Conservation (phyloP, 2,113 vertebrate genomes). For the Uria lomvia region DNA sequence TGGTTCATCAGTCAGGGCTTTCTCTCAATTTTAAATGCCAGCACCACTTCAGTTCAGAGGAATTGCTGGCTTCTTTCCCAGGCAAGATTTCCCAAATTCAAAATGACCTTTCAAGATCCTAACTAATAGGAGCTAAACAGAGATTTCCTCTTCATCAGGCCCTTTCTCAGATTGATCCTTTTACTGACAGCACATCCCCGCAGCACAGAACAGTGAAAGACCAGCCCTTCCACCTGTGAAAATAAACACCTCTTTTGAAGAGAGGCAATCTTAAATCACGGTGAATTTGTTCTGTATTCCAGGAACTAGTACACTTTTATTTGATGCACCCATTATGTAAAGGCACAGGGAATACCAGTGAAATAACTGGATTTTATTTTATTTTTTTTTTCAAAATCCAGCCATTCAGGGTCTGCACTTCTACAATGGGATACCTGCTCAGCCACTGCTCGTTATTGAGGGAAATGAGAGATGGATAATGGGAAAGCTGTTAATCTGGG, state of each 20-base stretch:
- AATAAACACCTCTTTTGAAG: neutral
- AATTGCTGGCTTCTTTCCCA: constrained; percentile 49
- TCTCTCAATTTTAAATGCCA: constrained; percentile 43
- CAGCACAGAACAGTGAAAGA: neutral
- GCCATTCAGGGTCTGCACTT: neutral
- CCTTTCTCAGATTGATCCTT: constrained; percentile 16
- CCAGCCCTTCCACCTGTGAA: neutral
- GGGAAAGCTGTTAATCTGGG: neutral
- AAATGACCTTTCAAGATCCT: constrained; percentile 52
- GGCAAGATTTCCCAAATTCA: constrained; percentile 57
- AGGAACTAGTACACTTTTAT: neutral
- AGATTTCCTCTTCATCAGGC: constrained; percentile 45
- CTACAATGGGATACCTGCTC: neutral
- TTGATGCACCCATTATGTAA: neutral
- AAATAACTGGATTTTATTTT: neutral
- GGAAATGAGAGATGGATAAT: neutral
- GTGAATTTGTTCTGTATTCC: neutral
- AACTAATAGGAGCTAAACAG: constrained; percentile 40
- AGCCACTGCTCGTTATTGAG: neutral
- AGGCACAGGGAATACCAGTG: neutral
- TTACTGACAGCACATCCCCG: neutral
- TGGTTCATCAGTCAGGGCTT: neutral
- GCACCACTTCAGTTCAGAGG: constrained; percentile 32
- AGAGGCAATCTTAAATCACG: neutral
- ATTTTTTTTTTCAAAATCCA: neutral